Percentiles rank a stretch among this genome's conserved stretches.
Evolutionary conservation across 2,888 invertebrate species (phyloP).

Genomic region (Argyresthia albistria): DNA sequence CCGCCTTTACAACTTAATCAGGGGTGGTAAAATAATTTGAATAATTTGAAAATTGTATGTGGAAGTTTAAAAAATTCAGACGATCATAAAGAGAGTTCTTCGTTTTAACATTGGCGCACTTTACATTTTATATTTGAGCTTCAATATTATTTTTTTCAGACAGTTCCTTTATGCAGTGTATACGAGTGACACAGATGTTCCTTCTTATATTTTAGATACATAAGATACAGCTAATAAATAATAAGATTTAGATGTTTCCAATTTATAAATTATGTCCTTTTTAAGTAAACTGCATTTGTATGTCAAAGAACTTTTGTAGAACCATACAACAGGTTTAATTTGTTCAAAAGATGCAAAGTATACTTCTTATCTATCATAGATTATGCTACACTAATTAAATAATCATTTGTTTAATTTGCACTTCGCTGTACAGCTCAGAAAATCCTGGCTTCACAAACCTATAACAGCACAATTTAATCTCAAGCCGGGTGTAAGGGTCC

Average conservation of each 20-base stretch:
- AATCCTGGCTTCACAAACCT: neutral
- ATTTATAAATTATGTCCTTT: too few relatives aligned
- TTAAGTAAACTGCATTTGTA: too few relatives aligned
- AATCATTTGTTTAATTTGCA: neutral
- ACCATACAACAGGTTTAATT: too few relatives aligned
- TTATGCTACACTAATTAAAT: too few relatives aligned
- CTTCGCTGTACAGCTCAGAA: neutral
- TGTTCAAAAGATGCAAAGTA: too few relatives aligned
- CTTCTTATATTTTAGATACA: too few relatives aligned
- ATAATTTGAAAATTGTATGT: neutral
- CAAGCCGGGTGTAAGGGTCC: neutral
- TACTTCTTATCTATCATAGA: too few relatives aligned
- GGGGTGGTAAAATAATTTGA: slow-evolving; percentile 2
- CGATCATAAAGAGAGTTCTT: neutral
- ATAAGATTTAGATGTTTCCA: too few relatives aligned
- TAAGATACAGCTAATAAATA: too few relatives aligned
- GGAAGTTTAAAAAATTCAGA: neutral
- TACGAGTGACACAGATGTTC: too few relatives aligned
- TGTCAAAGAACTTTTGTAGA: too few relatives aligned
- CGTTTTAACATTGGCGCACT: neutral
- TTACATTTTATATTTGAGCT: neutral
- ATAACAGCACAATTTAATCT: slow-evolving; percentile 11
- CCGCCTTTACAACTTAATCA: slow-evolving; percentile 4
- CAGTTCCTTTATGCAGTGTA: neutral
- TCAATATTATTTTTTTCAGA: neutral